Evolutionary conservation across 37 sponge, comb jelly and placozoan genomes (phyloP).

Genomic region (Chondrilla cf. caribensis): DNA sequence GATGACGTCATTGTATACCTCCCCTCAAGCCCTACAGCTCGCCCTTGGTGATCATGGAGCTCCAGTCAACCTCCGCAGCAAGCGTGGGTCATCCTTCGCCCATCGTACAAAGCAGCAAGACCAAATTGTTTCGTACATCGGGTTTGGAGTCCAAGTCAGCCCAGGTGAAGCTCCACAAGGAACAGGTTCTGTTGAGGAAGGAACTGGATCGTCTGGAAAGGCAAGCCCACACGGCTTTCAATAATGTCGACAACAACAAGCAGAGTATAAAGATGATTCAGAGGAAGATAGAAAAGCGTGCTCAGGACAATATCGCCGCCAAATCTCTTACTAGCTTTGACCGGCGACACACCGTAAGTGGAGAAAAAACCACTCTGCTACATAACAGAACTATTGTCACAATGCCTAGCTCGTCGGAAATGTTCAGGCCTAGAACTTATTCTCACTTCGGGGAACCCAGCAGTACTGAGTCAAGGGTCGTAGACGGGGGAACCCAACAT

Average conservation of each 20-base stretch:
- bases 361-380: not conserved
- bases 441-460: not conserved
- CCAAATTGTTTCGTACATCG: not conserved
- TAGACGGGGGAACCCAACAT: no score
- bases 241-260: conserved; percentile 56
- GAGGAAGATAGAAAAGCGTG: not conserved
- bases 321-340: not conserved
- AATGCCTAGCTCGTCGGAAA: not conserved
- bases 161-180: conserved; percentile 24
- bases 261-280: conserved; percentile 25
- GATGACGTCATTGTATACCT: no score
- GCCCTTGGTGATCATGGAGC: no score
- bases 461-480: not conserved
- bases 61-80: no score
- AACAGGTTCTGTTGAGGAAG: conserved; percentile 36
- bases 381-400: not conserved
- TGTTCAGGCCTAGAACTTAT: not conserved
- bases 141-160: not conserved
- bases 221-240: conserved; percentile 44
- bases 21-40: no score
- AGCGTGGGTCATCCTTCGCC: not conserved
- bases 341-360: not conserved
- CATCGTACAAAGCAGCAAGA: not conserved
- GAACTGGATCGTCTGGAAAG: conserved; percentile 50
- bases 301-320: conserved; percentile 4